Percentiles rank a stretch among this genome's conserved stretches.
phyloP scores from a whole-genome alignment of 2,888 invertebrate genomes.

The Agrotis ipsilon region DNA sequence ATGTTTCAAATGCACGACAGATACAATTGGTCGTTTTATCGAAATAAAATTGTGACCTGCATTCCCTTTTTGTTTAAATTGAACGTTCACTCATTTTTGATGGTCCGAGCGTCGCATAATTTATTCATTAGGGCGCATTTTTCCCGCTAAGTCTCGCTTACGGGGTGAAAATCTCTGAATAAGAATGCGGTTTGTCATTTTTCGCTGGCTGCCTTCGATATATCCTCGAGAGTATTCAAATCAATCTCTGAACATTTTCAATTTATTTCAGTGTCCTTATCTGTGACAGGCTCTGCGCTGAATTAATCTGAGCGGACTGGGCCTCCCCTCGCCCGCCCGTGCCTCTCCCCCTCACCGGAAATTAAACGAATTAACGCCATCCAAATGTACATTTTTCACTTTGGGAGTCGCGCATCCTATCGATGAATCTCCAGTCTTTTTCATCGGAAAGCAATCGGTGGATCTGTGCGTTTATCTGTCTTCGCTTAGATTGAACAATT shows the following conservation, averaged over 20 bases:
- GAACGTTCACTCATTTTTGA: constrained; percentile 74
- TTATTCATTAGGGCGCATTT: constrained; percentile 81
- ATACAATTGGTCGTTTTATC: constrained; percentile 57
- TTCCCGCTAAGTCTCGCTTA: constrained; percentile 70
- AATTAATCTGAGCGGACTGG: constrained; percentile 90
- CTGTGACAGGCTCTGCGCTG: constrained; percentile 89
- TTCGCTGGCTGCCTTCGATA: constrained; percentile 81
- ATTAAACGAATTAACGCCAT: constrained; percentile 92
- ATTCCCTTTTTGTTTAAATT: constrained; percentile 72
- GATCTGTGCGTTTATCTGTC: constrained; percentile 89
- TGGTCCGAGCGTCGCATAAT: constrained; percentile 74
- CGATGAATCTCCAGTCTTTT: constrained; percentile 89
- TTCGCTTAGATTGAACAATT: constrained; percentile 89
- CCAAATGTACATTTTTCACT: constrained; percentile 92
- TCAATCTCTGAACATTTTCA: constrained; percentile 92
- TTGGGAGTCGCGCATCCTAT: constrained; percentile 88
- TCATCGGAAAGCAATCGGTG: constrained; percentile 86
- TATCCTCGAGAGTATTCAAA: constrained; percentile 90
- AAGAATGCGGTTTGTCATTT: constrained; percentile 81
- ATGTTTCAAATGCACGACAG: constrained; percentile 42
- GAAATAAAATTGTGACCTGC: constrained; percentile 73
- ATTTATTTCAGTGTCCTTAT: constrained; percentile 91
- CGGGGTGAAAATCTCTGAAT: constrained; percentile 72
- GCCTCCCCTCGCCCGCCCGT: constrained; percentile 72
- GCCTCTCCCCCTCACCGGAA: constrained; percentile 87